Base-by-base conservation (phyloP, 1,140 invertebrate genomes). In the Papilio glaucus region DNA sequence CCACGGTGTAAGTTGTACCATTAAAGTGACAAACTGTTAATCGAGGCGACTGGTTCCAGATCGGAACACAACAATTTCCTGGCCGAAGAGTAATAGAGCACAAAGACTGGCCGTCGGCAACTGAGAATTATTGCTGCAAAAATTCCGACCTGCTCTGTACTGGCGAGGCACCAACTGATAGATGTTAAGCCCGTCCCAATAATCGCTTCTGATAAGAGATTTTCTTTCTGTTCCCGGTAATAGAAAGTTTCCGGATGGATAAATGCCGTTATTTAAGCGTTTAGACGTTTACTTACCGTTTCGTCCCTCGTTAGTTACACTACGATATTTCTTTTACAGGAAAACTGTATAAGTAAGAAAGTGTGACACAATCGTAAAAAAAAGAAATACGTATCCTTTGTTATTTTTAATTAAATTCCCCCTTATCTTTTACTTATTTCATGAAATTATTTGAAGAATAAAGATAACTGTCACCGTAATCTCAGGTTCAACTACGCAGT, bases 121-220 rank as follows among this genome's bases (percentile, higher is more conserved):
- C 82, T 84, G 81, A 85, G 83, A 83, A 82, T 84, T 83, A 82
- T 81, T 78, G 75, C 77, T 65, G 76, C 80, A 83, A 89, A 88
- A 88, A 88, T 86, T 81, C 81, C 78, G 85, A 84, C 78, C 80
- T 71, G 72, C 76, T 67, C 69, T 60, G 67, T 75, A 77, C 71
- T 74, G 71, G 75, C 78, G 62, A 37, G 10, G 62, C 15, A 38
- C 63, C 82, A 77, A 61, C 75, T 77, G 78, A 81, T 85, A 89
- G 86, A 87, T 89, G 87, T 89, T 89, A 90, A 89, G 87, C 87
- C 83, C 74, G 74, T 72, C 72, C 74, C 86, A 89, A 89, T 89
- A 88, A 88, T 88, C 89, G 84, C 83, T 88, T 80, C 76, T 86
- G 86, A 86, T 86, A 86, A 86, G 83, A 84, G 85, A 88, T 89